phyloP scores from a whole-genome alignment of 2,888 invertebrate genomes.

The Hipparchia semele region DNA sequence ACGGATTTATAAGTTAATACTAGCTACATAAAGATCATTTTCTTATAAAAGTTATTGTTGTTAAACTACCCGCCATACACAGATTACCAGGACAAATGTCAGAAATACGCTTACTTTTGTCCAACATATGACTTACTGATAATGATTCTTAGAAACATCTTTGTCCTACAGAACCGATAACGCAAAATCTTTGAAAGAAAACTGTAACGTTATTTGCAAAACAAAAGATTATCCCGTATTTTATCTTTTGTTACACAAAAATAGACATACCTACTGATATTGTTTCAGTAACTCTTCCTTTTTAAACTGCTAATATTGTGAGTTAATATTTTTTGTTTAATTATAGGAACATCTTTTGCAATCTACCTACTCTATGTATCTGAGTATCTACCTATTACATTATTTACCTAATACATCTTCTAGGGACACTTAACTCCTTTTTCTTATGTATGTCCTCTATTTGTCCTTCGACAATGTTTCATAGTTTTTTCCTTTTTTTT shows the following conservation, averaged over 20 bases:
- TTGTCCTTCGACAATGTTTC: too few species aligned
- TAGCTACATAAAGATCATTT: neutral
- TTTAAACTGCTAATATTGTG: neutral
- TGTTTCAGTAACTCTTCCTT: neutral
- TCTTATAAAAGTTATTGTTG: neutral
- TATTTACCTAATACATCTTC: too few species aligned
- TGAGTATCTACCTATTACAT: too few species aligned
- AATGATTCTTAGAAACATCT: conserved; percentile 49
- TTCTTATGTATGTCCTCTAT: too few species aligned
- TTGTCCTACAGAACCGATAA: conserved; percentile 40
- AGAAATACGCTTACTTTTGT: conserved; percentile 27
- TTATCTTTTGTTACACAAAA: conserved; percentile 33
- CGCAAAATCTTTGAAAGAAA: conserved; percentile 37
- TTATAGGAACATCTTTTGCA: too few species aligned
- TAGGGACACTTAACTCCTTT: too few species aligned
- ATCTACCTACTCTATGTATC: too few species aligned
- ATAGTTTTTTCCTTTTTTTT: too few species aligned
- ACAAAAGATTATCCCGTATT: conserved; percentile 58
- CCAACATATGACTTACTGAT: conserved; percentile 35
- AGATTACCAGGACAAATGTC: conserved; percentile 29
- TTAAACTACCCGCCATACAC: conserved; percentile 5
- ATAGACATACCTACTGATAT: neutral
- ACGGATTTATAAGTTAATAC: neutral
- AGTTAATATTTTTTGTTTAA: too few species aligned
- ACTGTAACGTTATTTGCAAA: conserved; percentile 48